Conservation (phyloP, 1,140 invertebrate species). For the Papilio glaucus region DNA sequence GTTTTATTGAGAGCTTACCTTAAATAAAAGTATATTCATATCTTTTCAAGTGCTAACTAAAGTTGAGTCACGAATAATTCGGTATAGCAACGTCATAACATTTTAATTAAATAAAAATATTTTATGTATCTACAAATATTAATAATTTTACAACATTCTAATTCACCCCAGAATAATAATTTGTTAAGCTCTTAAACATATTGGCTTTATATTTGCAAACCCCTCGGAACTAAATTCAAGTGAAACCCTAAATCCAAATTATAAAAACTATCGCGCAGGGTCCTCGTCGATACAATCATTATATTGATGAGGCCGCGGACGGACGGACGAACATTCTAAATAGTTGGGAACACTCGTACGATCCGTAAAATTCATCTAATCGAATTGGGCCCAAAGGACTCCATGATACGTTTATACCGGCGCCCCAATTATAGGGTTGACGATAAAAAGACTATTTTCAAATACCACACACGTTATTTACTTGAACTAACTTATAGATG, state of each 20-base stretch:
- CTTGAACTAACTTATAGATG: too few species aligned
- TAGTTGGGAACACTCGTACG: conserved; percentile 38
- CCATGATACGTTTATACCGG: conserved; percentile 34
- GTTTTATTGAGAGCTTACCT: too few species aligned
- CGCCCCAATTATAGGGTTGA: conserved; percentile 25
- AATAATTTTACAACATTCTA: too few species aligned
- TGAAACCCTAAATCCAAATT: conserved; percentile 16
- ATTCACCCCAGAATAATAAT: background rate
- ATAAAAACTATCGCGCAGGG: conserved; percentile 23
- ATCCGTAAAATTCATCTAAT: conserved; percentile 39
- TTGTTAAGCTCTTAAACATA: conserved; percentile 15
- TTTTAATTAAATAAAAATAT: too few species aligned
- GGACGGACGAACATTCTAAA: conserved; percentile 36
- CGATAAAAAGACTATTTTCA: too few species aligned
- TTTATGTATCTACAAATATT: too few species aligned
- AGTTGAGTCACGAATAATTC: too few species aligned
- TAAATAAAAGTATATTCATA: too few species aligned
- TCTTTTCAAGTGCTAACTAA: too few species aligned
- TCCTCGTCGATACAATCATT: conserved; percentile 35
- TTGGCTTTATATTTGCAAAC: background rate
- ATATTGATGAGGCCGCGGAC: conserved; percentile 34
- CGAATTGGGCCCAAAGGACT: conserved; percentile 37
- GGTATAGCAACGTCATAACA: too few species aligned
- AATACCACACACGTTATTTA: background rate
- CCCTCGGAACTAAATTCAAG: background rate